These are phyloP conservation scores for Nothocercus nigrocapillus DNA, from an alignment of 2,113 vertebrate species.

Conservation along the genomic window DNA sequence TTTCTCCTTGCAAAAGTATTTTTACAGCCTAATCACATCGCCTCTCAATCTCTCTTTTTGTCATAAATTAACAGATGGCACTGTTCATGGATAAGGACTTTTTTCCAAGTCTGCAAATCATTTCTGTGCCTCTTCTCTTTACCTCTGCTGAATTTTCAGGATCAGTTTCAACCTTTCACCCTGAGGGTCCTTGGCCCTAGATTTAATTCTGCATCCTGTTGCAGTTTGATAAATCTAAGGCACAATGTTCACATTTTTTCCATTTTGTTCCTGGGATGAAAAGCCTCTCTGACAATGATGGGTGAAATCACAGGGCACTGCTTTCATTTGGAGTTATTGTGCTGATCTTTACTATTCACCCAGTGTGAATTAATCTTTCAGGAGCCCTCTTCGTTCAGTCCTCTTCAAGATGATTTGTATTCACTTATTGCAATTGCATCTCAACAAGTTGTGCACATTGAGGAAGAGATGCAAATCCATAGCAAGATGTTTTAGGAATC, in stretches of 20 bases:
- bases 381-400: neutral
- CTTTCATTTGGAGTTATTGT: neutral
- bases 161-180: neutral
- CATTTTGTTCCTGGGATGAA: neutral
- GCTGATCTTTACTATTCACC: neutral
- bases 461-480: slow-evolving; percentile 11
- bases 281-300: neutral
- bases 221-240: neutral
- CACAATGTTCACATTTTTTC: neutral
- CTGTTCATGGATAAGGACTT: neutral
- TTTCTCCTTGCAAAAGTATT: neutral
- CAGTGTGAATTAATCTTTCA: neutral
- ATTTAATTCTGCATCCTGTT: neutral
- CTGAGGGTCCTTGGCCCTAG: neutral
- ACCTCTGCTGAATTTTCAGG: neutral
- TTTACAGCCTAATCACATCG: slow-evolving; percentile 2
- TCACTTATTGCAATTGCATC: neutral
- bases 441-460: neutral
- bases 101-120: neutral
- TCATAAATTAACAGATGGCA: neutral
- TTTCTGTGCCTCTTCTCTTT: neutral
- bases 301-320: neutral
- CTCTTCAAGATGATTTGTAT: neutral
- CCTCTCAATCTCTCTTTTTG: neutral
- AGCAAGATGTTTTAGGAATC: slow-evolving; percentile 14